phyloP scores from a whole-genome alignment of 2,113 vertebrate species.

The Tricholaema leucomelas region DNA sequence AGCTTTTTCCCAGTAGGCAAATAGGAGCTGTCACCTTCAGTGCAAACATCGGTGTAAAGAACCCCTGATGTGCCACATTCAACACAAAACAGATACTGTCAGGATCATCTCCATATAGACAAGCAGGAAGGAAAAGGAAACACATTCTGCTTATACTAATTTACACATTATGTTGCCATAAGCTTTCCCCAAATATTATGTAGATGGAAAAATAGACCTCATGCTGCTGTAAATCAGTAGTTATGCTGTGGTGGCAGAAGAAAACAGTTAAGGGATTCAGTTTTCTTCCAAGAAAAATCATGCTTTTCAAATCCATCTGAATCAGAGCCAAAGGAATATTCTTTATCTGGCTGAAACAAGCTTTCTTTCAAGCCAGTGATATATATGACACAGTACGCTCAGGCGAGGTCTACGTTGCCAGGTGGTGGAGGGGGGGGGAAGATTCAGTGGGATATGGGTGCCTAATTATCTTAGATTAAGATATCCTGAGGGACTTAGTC shows the following conservation, averaged over 20 bases:
- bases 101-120: constrained; percentile 4
- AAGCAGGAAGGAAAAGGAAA: constrained; percentile 58
- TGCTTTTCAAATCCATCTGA: constrained; percentile 69
- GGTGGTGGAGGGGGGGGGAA: neutral
- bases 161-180: constrained; percentile 62
- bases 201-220: constrained; percentile 71
- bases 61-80: neutral
- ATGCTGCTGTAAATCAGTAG: constrained; percentile 69
- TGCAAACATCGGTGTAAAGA: constrained; percentile 11
- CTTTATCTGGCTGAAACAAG: constrained; percentile 70
- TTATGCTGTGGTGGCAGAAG: constrained; percentile 50
- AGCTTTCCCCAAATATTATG: constrained; percentile 66
- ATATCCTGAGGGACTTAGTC: neutral
- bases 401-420: neutral
- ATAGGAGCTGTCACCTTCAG: constrained; percentile 11
- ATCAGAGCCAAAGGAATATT: constrained; percentile 70
- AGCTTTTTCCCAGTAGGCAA: constrained; percentile 16
- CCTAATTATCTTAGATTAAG: neutral
- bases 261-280: constrained; percentile 71
- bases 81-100: constrained; percentile 52
- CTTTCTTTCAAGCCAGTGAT: neutral
- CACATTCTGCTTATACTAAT: constrained; percentile 58
- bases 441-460: neutral
- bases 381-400: neutral
- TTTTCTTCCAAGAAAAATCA: constrained; percentile 75